These are phyloP conservation scores for Cirrhinus mrigala DNA, from an alignment of 2,797 vertebrate genomes.

Conservation along the genomic window DNA sequence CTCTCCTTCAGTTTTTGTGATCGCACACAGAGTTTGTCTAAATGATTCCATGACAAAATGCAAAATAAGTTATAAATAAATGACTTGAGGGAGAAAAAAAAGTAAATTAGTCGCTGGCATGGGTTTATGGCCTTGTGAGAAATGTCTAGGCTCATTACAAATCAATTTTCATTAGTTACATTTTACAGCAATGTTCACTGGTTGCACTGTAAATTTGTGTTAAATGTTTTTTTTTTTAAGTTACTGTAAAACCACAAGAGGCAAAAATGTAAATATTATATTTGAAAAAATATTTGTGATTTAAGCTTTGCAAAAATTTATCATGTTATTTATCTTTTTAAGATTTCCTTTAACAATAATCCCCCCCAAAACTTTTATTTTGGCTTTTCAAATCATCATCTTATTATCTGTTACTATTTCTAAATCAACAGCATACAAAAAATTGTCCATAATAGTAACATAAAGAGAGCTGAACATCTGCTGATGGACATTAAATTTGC, in stretches of 20 bases:
- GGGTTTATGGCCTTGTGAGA: constrained; percentile 5
- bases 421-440: background rate
- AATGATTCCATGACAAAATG: background rate
- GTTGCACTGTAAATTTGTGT: background rate
- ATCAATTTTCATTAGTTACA: background rate
- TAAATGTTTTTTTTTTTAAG: background rate
- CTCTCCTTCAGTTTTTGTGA: background rate
- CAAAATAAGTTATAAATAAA: background rate
- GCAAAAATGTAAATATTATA: background rate
- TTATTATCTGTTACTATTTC: background rate
- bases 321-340: background rate
- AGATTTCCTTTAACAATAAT: background rate
- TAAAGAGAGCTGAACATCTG: background rate
- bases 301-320: background rate
- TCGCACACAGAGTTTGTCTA: background rate
- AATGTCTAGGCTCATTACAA: constrained; percentile 1
- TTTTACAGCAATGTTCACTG: background rate
- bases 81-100: background rate
- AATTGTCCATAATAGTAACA: background rate
- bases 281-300: background rate
- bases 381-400: too few species aligned
- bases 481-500: background rate
- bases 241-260: background rate
- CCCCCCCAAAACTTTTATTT: background rate
- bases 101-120: background rate